Conservation (phyloP, 2,797 vertebrate species). For the Pithecia hirsuta region DNA sequence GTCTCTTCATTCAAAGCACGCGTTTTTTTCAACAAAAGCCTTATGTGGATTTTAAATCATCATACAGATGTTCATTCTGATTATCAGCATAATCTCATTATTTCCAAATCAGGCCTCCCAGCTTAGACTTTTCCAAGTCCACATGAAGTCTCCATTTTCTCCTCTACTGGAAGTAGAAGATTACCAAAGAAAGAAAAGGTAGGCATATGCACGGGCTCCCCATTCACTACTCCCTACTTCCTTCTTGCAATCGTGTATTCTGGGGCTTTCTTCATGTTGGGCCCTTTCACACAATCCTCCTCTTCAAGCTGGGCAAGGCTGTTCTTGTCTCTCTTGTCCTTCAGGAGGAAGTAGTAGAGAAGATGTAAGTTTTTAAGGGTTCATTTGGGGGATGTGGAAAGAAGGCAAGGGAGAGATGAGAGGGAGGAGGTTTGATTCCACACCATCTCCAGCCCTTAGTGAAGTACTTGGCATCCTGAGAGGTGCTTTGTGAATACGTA, state of each 20-base stretch:
- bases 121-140: not conserved
- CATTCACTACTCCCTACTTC: not conserved
- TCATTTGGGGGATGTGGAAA: not conserved
- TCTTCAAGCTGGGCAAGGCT: too few species aligned
- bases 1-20: too few species aligned
- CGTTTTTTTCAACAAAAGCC: not conserved
- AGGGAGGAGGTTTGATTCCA: not conserved
- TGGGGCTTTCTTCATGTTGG: not conserved
- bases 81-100: not conserved
- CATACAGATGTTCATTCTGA: not conserved
- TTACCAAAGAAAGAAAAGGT: not conserved
- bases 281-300: not conserved
- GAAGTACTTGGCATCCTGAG: not conserved
- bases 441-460: not conserved
- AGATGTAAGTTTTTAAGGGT: not conserved
- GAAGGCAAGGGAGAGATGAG: not conserved
- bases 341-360: not conserved
- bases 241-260: not conserved
- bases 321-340: not conserved
- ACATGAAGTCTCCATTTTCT: not conserved
- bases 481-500: not conserved
- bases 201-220: not conserved
- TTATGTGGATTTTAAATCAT: not conserved
- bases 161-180: not conserved
- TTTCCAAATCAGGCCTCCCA: not conserved